These are phyloP conservation scores for Vidua macroura DNA, from an alignment of 2,113 vertebrate species.

Conservation along the genomic window DNA sequence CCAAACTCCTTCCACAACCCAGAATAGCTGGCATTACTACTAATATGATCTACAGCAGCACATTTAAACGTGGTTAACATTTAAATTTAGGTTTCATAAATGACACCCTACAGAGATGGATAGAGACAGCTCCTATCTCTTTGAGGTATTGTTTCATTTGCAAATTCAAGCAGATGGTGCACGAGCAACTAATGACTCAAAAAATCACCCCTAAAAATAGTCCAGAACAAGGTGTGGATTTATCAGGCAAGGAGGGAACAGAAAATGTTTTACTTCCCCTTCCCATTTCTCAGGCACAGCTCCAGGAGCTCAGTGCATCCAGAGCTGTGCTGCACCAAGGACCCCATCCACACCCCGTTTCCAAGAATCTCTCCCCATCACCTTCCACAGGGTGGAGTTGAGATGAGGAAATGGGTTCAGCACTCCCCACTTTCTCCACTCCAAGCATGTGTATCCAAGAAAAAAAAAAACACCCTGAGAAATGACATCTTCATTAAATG, in stretches of 20 bases:
- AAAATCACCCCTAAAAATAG: conserved; percentile 68
- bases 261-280: not conserved
- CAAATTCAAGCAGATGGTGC: conserved; percentile 67
- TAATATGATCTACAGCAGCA: conserved; percentile 57
- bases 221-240: conserved; percentile 59
- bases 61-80: conserved; percentile 59
- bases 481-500: not conserved
- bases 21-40: conserved; percentile 62
- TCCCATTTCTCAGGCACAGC: not conserved
- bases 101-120: conserved; percentile 53
- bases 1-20: conserved; percentile 39
- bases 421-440: not conserved
- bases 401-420: not conserved
- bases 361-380: not conserved
- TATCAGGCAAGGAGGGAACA: conserved; percentile 2
- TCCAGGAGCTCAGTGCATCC: not conserved
- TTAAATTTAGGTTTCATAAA: conserved; percentile 68
- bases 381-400: not conserved
- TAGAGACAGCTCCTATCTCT: conserved; percentile 66
- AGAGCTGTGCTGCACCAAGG: not conserved
- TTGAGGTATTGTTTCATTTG: conserved; percentile 69
- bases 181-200: conserved; percentile 65
- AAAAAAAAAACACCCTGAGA: not conserved
- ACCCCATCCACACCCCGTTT: not conserved
- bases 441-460: not conserved